A percentile compares a stretch with the other conserved stretches of the same genome.
These are phyloP conservation scores for Passerina amoena DNA, from an alignment of 2,113 vertebrate genomes.

Conservation along the genomic window DNA sequence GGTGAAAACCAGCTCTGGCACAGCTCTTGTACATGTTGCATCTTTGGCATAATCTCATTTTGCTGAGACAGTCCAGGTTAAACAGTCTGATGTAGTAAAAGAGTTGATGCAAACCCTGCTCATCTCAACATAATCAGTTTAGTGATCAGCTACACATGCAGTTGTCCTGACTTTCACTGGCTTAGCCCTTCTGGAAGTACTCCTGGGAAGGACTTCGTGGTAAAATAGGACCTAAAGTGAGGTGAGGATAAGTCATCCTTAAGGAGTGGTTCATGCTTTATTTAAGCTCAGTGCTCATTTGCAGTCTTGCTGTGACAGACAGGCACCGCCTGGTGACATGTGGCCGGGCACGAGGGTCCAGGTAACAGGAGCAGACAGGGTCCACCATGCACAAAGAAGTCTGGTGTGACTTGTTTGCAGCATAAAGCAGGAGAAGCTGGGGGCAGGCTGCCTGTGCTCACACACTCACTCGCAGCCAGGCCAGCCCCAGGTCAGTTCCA, in stretches of 20 bases:
- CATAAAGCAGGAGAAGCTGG: neutral
- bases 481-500: neutral
- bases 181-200: neutral
- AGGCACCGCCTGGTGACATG: accelerated
- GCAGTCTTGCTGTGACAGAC: neutral
- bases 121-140: neutral
- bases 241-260: neutral
- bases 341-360: neutral
- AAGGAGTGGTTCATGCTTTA: neutral
- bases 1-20: neutral
- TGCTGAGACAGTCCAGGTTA: neutral
- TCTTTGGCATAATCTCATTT: neutral
- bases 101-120: neutral
- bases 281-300: neutral
- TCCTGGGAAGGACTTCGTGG: neutral
- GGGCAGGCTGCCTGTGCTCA: neutral
- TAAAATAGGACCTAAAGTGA: neutral
- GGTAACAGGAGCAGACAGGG: neutral
- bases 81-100: neutral
- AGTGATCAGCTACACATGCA: neutral
- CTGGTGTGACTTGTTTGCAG: neutral
- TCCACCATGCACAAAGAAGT: neutral
- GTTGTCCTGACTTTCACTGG: neutral
- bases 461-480: accelerated
- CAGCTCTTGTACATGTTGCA: neutral